Evolutionary conservation across 2,888 invertebrate species (phyloP), one percentile per base, ranked within the genome.

Genomic region (Limnephilus marmoratus): DNA sequence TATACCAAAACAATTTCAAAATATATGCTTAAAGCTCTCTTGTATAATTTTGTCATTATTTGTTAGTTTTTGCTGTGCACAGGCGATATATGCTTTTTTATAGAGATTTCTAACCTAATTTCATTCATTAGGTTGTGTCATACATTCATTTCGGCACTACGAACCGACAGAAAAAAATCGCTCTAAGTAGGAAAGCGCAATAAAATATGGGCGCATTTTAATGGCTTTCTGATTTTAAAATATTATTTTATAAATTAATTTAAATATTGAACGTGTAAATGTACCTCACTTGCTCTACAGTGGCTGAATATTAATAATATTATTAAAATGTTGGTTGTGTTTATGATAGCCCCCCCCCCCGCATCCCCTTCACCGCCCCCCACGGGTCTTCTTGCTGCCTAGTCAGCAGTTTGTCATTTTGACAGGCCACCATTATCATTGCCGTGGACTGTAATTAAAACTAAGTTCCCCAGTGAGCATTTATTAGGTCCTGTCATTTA

Each of bases 351-450:
- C 37, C 37, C 37, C 68, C 37, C 37, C 37, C 34, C 83, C 83
- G 9, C 83, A 1, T 18, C 83, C 5, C 37, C 37, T 12, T 24
- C 68, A 37, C 34, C 83, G 29, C 68, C 5, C 37, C 83, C 83
- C 37, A 12, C 83, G 24, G 83, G 34, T 68, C 68, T 68, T 68
- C 68, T 68, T 68, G 24, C n/a, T 53, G 53, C 53, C 53, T 53
- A 53, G 53, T 53, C 53, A 68, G 68, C 68, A 68, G 68, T 68
- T 68, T 93, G 93, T 93, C 93, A 93, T 90, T 92, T 91, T 86
- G 93, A 93, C 93, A 93, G 92, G 90, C 87, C 92, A 91, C 92
- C 92, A 93, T 93, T 93, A 93, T 91, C 90, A 82, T 92, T 92
- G 91, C 91, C 90, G 91, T 90, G 91, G 86, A 81, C 88, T 85